Conservation (phyloP, 2,113 vertebrate species). For the Orientallactaga bullata region DNA sequence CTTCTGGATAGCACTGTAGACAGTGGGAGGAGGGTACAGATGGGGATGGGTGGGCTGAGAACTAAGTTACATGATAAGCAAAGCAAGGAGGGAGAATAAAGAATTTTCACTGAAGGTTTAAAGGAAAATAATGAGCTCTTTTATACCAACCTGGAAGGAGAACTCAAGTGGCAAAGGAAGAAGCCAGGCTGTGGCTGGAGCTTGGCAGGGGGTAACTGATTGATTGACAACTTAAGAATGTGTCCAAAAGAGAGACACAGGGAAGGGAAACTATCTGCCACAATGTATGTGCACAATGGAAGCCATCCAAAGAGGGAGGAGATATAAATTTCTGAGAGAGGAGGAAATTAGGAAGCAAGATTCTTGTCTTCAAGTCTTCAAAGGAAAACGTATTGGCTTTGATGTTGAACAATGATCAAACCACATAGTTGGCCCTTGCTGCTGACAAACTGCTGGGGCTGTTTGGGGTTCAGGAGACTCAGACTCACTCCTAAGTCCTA, state of each 20-base stretch:
- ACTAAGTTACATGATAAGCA: slow-evolving; percentile 64
- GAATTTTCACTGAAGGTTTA: slow-evolving; percentile 41
- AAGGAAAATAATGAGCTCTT: slow-evolving; percentile 70
- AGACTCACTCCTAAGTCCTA: neutral
- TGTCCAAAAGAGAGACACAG: slow-evolving; percentile 49
- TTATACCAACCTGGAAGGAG: slow-evolving; percentile 63
- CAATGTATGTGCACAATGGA: slow-evolving; percentile 63
- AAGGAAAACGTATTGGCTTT: slow-evolving; percentile 54
- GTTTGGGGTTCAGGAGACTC: neutral
- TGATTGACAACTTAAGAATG: slow-evolving; percentile 67
- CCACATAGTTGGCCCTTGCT: neutral
- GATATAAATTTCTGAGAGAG: slow-evolving; percentile 60
- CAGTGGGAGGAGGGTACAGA: slow-evolving; percentile 1
- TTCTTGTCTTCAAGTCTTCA: slow-evolving; percentile 47
- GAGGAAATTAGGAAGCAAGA: slow-evolving; percentile 53
- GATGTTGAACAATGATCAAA: neutral
- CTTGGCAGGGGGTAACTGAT: slow-evolving; percentile 74
- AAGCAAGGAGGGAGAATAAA: slow-evolving; percentile 56
- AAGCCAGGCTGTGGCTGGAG: slow-evolving; percentile 37
- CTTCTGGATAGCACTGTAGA: slow-evolving; percentile 3
- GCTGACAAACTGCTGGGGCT: neutral
- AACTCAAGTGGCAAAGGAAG: slow-evolving; percentile 24
- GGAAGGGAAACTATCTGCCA: slow-evolving; percentile 61
- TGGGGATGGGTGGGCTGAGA: neutral
- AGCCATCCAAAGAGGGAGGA: slow-evolving; percentile 15